Conservation (phyloP, 2,797 vertebrate genomes). For the Acridotheres tristis region DNA sequence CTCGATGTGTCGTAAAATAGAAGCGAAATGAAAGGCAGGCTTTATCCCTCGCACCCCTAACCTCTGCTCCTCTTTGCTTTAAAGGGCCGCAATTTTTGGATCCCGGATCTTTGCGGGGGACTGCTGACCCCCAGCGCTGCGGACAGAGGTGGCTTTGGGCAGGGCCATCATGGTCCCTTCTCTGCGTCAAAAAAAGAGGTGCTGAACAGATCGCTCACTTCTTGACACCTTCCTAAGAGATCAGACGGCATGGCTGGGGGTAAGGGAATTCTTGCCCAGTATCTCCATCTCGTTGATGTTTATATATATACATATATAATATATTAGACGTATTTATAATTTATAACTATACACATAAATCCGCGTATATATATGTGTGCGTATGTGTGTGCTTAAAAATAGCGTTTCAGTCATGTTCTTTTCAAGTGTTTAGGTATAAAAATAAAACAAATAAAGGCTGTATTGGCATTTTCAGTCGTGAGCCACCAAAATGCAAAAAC, state of each 20-base stretch:
- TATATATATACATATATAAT: too few relatives aligned
- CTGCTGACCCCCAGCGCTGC: not conserved
- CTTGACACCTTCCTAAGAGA: not conserved
- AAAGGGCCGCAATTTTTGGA: not conserved
- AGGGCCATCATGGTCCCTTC: not conserved
- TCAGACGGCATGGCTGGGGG: not conserved
- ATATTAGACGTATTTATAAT: not conserved
- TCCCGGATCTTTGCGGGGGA: not conserved
- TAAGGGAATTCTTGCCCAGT: not conserved
- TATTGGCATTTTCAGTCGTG: accelerated
- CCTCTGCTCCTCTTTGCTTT: not conserved
- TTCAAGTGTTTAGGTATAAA: not conserved
- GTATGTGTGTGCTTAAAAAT: not conserved
- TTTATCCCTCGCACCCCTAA: not conserved
- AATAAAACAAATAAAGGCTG: not conserved
- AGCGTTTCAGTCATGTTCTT: not conserved
- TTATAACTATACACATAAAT: not conserved
- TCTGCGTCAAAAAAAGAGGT: not conserved
- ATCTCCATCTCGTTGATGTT: not conserved
- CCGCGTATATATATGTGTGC: accelerated
- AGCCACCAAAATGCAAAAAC: not conserved
- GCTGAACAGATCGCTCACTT: not conserved
- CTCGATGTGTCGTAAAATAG: not conserved
- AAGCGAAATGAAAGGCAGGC: slow-evolving; percentile 2
- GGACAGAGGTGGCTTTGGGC: not conserved